Conservation (phyloP, 2,113 vertebrate species). For the Grantiella picta region DNA sequence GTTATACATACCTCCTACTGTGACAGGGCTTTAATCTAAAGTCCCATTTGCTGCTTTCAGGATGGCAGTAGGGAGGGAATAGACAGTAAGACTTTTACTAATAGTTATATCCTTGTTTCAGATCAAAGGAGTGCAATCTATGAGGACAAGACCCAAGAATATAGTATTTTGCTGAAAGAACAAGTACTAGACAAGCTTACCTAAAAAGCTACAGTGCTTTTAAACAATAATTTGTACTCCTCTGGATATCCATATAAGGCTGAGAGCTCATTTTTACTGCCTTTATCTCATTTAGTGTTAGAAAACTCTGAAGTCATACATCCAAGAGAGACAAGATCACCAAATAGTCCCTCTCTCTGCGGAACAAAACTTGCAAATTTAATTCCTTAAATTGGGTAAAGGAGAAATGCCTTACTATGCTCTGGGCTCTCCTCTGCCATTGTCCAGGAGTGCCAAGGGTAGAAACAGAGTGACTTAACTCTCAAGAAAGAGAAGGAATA, state of each 20-base stretch:
- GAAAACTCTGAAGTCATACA: neutral
- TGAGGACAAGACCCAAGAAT: neutral
- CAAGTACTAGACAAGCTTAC: neutral
- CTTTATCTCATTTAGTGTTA: neutral
- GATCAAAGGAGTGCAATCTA: neutral
- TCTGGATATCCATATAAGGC: neutral
- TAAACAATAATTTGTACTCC: neutral
- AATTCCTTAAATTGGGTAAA: neutral
- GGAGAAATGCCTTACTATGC: neutral
- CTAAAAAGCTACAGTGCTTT: neutral
- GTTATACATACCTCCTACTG: neutral
- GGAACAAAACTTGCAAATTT: neutral
- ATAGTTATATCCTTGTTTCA: neutral
- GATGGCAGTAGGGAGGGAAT: fast-evolving
- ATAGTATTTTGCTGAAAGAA: neutral
- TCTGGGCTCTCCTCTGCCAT: neutral
- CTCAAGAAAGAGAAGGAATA: neutral
- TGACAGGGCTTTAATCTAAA: neutral
- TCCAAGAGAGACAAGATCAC: neutral
- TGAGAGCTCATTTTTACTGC: neutral
- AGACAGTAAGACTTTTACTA: neutral
- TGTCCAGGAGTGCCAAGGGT: neutral
- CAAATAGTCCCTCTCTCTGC: neutral
- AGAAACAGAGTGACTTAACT: neutral
- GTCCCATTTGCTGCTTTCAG: neutral